Percentiles rank a stretch among this genome's conserved stretches.
Conservation (phyloP, 2,888 invertebrate species). For the Drosophila anomelani region DNA sequence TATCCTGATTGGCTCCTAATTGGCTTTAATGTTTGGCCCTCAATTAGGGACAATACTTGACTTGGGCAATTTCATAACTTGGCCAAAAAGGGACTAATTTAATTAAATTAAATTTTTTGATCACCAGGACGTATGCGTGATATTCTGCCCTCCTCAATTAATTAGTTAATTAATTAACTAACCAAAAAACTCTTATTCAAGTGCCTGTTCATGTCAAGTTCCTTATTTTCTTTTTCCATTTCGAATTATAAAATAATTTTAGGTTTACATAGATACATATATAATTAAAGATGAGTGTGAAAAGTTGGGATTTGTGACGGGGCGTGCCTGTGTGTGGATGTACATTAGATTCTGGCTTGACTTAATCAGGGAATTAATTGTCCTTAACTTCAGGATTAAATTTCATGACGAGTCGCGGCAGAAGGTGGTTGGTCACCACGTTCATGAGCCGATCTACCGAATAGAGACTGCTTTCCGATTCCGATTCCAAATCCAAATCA, state of each 20-base stretch:
- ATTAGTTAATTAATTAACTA: background rate
- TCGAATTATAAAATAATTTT: background rate
- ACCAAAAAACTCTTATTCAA: background rate
- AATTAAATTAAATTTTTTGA: too few relatives aligned
- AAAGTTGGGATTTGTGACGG: background rate
- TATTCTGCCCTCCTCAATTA: background rate
- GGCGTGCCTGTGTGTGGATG: background rate
- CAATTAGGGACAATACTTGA: background rate
- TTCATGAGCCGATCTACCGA: constrained; percentile 34
- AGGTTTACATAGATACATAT: background rate
- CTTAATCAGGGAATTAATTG: background rate
- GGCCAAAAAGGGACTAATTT: too few relatives aligned
- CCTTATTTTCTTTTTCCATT: too few relatives aligned
- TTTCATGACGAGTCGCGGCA: constrained; percentile 57
- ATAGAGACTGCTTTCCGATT: background rate
- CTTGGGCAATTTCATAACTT: too few relatives aligned
- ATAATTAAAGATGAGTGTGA: background rate
- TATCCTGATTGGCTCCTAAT: background rate
- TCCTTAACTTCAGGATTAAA: constrained; percentile 53
- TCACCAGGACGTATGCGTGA: background rate
- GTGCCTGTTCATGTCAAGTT: background rate
- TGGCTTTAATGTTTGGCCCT: constrained; percentile 4
- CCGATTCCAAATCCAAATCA: constrained; percentile 37
- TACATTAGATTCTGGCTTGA: constrained; percentile 19
- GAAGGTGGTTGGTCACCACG: constrained; percentile 40